These are phyloP conservation scores for Scytalopus superciliaris DNA, from an alignment of 2,113 vertebrate genomes.

Conservation along the genomic window DNA sequence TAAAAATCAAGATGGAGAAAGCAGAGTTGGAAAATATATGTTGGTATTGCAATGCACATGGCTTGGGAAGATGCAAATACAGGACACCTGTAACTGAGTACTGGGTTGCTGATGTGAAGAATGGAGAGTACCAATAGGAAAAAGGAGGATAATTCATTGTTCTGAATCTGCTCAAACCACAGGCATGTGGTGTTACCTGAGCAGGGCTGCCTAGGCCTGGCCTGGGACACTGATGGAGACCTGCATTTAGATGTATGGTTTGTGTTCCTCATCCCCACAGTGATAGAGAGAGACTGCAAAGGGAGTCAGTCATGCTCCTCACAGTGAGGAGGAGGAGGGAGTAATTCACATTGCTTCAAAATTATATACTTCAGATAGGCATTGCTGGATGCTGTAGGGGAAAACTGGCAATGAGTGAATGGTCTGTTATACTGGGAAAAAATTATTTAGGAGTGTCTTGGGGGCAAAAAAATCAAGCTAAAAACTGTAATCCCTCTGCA, in stretches of 20 bases:
- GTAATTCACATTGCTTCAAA: not conserved
- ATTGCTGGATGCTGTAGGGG: not conserved
- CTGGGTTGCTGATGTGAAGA: not conserved
- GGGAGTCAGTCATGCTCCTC: not conserved
- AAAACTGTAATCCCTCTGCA: not conserved
- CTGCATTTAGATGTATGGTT: not conserved
- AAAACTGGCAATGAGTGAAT: not conserved
- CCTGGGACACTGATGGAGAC: not conserved
- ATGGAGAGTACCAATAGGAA: not conserved
- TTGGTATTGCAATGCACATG: rapidly evolving
- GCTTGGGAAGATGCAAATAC: not conserved
- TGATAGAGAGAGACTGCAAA: rapidly evolving
- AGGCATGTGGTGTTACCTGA: too few species aligned
- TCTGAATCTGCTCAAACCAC: not conserved
- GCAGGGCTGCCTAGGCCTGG: not conserved
- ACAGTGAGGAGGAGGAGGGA: not conserved
- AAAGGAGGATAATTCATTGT: not conserved
- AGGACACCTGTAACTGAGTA: not conserved
- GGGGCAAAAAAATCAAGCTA: not conserved
- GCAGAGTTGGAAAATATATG: not conserved
- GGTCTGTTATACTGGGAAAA: not conserved
- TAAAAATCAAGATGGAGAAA: not conserved
- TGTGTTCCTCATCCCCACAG: not conserved
- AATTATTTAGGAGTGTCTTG: not conserved
- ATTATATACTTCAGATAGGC: not conserved